Base-by-base conservation (phyloP, 2,113 vertebrate genomes). In the Syngnathus typhle region DNA sequence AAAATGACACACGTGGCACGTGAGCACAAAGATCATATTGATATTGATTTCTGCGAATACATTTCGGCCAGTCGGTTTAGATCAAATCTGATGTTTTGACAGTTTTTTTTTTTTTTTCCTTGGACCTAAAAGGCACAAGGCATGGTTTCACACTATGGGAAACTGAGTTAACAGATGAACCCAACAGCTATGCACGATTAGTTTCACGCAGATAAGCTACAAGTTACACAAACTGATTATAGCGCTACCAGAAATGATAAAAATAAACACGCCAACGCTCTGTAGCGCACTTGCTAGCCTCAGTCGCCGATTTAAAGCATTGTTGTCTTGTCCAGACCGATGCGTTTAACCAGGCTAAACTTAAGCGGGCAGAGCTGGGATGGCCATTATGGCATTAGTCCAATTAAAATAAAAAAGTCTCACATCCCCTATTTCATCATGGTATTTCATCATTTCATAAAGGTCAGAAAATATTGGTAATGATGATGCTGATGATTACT, bases 21-120 rank as follows among this genome's bases (percentile, higher is more conserved):
- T 21, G 49, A 58, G 54, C 72, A 65, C 44, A 72, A 41, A 16
- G 60, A 62, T 62, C 39, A 62, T 62, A 62, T 62, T 62, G 60
- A 62, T 44, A 62, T 62, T 16, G 60, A 62, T 62, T 21, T 62
- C 13, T 12, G 5, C 6, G 60, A 62, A 62, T 44, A 44, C 9
- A 27, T 62, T 62, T 62, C 44, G 60, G 7, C 32, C 67, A 67
- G 71, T 67, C 21, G 59, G 44, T 60, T 67, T 15, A 16, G 47
- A 51, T 65, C 36, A 64, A 60, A 63, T 36, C 23, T 64, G 37
- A 32, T 37, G 41, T 49, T 37, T 8, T 12, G 18, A 47, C 5
- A 23, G 9, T 8, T 7, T 10, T n/a, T 39, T 7, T 60, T 7
- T 60, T 60, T 60, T 60, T 60, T 60, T n/a, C 19, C 36, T 60